Percentiles rank a stretch among this genome's conserved stretches.
phyloP scores from a whole-genome alignment of 1,140 invertebrate genomes.

The Panagrolaimus sp. region DNA sequence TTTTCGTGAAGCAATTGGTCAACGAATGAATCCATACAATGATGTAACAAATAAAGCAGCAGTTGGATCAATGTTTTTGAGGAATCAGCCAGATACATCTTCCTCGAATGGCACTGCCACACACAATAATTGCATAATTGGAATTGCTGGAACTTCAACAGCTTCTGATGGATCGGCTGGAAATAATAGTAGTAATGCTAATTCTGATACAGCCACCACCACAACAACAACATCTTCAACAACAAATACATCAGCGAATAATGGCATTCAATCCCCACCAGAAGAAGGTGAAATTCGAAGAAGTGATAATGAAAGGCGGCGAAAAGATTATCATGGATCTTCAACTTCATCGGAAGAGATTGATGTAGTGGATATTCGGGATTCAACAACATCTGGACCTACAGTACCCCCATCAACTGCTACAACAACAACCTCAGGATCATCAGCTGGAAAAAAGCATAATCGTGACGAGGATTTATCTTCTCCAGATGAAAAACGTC shows the following conservation, averaged over 20 bases:
- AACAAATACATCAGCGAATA: not conserved
- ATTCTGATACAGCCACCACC: not conserved
- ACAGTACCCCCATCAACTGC: not conserved
- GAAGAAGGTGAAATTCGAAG: not conserved
- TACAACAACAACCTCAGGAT: not conserved
- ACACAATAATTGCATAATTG: not conserved
- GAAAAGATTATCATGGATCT: too few species aligned
- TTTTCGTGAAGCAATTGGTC: constrained; percentile 39
- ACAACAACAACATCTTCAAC: not conserved
- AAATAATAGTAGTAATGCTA: not conserved
- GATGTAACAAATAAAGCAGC: not conserved
- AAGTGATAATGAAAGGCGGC: too few species aligned
- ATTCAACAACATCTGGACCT: not conserved
- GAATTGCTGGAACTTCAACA: constrained; percentile 9
- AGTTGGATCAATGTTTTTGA: not conserved
- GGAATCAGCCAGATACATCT: not conserved
- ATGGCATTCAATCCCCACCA: not conserved
- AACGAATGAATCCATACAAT: constrained; percentile 8
- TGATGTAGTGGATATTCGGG: too few species aligned
- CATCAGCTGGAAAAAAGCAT: not conserved
- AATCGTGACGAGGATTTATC: constrained; percentile 1
- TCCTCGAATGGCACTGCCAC: not conserved
- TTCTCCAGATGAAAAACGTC: constrained; percentile 14
- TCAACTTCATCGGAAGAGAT: too few species aligned
- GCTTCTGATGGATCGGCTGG: not conserved